Evolutionary conservation across 37 sponge, comb jelly and placozoan genomes (phyloP).

Genomic region (Diacarnus erythraeanus): DNA sequence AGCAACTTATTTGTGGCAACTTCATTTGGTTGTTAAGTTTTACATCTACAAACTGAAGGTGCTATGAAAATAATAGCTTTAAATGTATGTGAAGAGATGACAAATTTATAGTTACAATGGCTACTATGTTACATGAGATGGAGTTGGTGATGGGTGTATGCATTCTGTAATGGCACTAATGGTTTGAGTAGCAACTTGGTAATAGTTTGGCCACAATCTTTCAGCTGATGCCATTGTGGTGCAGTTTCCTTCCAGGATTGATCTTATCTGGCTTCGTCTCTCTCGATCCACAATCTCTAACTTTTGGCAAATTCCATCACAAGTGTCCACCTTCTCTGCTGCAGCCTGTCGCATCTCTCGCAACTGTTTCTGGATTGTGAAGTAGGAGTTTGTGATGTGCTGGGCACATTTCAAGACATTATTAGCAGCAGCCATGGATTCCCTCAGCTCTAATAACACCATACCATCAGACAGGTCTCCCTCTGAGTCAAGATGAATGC

Average conservation of each 20-base stretch:
- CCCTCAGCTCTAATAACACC: slow-evolving; percentile 8
- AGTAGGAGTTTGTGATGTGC: slow-evolving; percentile 20
- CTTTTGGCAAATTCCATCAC: slow-evolving; percentile 22
- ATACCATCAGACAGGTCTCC: not conserved
- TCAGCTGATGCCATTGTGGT: slow-evolving; percentile 19
- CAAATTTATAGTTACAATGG: too few species aligned
- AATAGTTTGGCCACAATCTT: slow-evolving; percentile 48
- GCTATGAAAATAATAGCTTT: too few species aligned
- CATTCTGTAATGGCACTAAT: slow-evolving; percentile 44
- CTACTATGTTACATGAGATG: too few species aligned
- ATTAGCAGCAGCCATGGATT: slow-evolving; percentile 36
- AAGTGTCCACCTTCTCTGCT: not conserved
- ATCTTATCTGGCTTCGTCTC: slow-evolving; percentile 21
- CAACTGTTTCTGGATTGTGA: slow-evolving; percentile 11
- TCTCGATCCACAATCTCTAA: slow-evolving; percentile 37
- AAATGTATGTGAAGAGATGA: too few species aligned
- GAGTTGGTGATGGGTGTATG: slow-evolving; percentile 22
- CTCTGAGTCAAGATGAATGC: slow-evolving; percentile 20
- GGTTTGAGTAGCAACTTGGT: slow-evolving; percentile 21
- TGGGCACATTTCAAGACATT: slow-evolving; percentile 44
- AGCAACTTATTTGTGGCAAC: too few species aligned
- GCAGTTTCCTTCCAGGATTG: slow-evolving; percentile 47
- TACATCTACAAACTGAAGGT: too few species aligned
- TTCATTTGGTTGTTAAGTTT: too few species aligned
- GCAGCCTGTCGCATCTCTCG: slow-evolving; percentile 14